phyloP scores from a whole-genome alignment of 2,113 vertebrate genomes.

The Lepus americanus region DNA sequence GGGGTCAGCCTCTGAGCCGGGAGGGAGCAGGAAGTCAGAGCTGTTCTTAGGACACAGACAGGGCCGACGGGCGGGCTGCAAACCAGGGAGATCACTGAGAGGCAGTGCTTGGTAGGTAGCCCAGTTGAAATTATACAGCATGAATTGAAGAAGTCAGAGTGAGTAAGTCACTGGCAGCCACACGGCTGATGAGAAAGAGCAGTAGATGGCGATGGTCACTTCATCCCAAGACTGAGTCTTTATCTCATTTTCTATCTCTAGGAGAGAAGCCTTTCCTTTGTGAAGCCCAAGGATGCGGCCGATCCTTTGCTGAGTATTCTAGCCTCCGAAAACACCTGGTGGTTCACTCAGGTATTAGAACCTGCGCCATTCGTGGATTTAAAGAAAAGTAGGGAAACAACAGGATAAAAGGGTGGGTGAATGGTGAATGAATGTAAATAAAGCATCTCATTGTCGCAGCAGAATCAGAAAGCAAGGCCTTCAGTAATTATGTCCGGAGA shows the following conservation, averaged over 20 bases:
- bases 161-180: conserved; percentile 4
- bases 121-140: not conserved
- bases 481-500: not conserved
- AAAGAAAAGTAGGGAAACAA: conserved; percentile 10
- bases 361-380: conserved; percentile 14
- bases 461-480: not conserved
- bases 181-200: not conserved
- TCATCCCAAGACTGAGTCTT: conserved; percentile 51
- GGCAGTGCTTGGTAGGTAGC: not conserved
- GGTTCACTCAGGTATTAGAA: conserved; percentile 95
- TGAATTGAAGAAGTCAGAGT: conserved; percentile 40
- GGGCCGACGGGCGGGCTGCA: not conserved
- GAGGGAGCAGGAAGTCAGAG: not conserved
- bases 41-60: not conserved
- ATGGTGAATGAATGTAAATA: not conserved
- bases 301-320: conserved; percentile 98
- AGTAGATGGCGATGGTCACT: not conserved
- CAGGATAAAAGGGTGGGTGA: not conserved
- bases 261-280: conserved; percentile 98
- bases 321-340: conserved; percentile 99
- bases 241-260: conserved; percentile 78
- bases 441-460: not conserved
- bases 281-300: conserved; percentile 96
- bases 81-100: conserved; percentile 3
- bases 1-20: not conserved